phyloP scores from a whole-genome alignment of 2,113 vertebrate genomes.

The Poeciliopsis occidentalis region DNA sequence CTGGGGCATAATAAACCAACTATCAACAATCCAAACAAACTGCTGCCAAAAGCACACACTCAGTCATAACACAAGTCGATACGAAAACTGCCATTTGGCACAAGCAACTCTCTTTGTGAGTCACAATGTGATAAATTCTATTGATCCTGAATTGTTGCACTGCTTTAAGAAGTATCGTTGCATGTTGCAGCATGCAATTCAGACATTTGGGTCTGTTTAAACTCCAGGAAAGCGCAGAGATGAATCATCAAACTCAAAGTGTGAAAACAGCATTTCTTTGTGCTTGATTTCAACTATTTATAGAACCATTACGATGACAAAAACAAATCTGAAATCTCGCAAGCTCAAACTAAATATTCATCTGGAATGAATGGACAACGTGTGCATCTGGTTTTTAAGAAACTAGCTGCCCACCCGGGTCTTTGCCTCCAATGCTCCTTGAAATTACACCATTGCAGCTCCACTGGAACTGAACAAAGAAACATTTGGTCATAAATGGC shows the following conservation, averaged over 20 bases:
- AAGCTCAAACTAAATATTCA: constrained; percentile 36
- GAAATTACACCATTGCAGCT: constrained; percentile 58
- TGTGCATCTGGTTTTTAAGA: constrained; percentile 44
- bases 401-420: constrained; percentile 20
- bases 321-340: constrained; percentile 20
- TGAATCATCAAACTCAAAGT: background rate
- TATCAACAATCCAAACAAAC: constrained; percentile 6
- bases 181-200: constrained; percentile 1
- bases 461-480: constrained; percentile 57
- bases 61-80: background rate
- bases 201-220: background rate
- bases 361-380: constrained; percentile 30
- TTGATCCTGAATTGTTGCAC: constrained; percentile 11
- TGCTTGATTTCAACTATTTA: constrained; percentile 14
- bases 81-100: background rate
- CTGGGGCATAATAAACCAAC: constrained; percentile 2
- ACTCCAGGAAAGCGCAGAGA: background rate
- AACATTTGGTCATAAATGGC: constrained; percentile 43
- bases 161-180: constrained; percentile 5
- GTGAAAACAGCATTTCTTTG: background rate
- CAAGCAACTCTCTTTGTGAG: background rate
- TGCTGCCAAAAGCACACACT: background rate
- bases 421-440: constrained; percentile 39
- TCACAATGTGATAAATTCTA: background rate
- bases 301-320: background rate